Evolutionary conservation across 2,888 invertebrate species (phyloP).

Genomic region (Rhimphoctona megacephalus): DNA sequence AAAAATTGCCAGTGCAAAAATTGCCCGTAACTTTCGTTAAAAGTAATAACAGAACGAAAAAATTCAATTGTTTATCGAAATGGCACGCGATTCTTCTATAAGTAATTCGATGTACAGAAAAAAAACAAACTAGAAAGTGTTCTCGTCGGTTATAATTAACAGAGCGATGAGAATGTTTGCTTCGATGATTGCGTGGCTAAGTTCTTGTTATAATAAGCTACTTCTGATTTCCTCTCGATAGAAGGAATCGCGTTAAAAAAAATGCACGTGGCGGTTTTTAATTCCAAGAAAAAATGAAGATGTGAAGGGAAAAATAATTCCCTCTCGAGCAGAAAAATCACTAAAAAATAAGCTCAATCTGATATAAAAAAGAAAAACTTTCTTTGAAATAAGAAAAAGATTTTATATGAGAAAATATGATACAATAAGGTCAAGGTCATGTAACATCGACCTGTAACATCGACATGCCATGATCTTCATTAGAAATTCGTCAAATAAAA

Average conservation of each 20-base stretch:
- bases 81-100: constrained; percentile 1
- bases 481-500: constrained; percentile 48
- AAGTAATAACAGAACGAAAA: neutral
- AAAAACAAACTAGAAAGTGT: constrained; percentile 55
- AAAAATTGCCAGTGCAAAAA: neutral
- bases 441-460: neutral
- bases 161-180: constrained; percentile 58
- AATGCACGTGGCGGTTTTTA: neutral
- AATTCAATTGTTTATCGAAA: neutral
- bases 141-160: constrained; percentile 44
- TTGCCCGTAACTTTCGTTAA: neutral
- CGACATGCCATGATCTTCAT: constrained; percentile 38
- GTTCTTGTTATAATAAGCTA: constrained; percentile 23
- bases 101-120: neutral
- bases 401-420: neutral
- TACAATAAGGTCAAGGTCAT: constrained; percentile 38
- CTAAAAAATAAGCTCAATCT: neutral
- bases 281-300: neutral
- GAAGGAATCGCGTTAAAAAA: neutral
- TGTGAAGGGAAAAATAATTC: neutral
- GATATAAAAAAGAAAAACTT: neutral
- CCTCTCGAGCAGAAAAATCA: neutral
- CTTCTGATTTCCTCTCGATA: constrained; percentile 1
- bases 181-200: constrained; percentile 43
- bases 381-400: neutral